These are phyloP conservation scores for Caradrina clavipalpis DNA, from an alignment of 2,888 invertebrate species.

Conservation along the genomic window DNA sequence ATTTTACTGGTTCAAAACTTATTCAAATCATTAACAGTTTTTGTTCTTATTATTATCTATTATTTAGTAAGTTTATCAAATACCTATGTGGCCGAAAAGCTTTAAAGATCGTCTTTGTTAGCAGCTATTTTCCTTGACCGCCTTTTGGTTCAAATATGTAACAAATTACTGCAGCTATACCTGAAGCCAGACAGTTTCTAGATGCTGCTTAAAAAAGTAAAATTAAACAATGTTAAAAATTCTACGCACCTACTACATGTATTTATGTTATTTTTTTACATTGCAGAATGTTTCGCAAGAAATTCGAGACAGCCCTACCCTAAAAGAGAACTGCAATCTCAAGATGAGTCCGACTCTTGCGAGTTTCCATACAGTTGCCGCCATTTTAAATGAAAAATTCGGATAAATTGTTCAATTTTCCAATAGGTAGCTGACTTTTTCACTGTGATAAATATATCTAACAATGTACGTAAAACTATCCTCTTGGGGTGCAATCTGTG, in stretches of 20 bases:
- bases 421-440: slow-evolving; percentile 56
- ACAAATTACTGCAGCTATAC: too few relatives aligned
- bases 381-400: slow-evolving; percentile 73
- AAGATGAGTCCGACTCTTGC: slow-evolving; percentile 78
- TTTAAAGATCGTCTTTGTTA: neutral
- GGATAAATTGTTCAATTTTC: slow-evolving; percentile 74
- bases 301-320: slow-evolving; percentile 71
- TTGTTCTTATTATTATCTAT: too few relatives aligned
- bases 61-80: too few relatives aligned
- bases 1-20: neutral
- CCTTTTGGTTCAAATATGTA: too few relatives aligned
- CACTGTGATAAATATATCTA: slow-evolving; percentile 23
- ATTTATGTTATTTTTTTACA: neutral
- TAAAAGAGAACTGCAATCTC: slow-evolving; percentile 77
- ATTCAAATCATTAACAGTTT: neutral
- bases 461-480: too few relatives aligned
- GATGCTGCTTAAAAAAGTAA: too few relatives aligned
- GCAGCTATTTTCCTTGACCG: neutral
- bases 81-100: too few relatives aligned
- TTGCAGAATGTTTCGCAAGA: neutral
- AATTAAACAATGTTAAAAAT: too few relatives aligned
- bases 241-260: too few relatives aligned
- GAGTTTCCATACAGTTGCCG: slow-evolving; percentile 72
- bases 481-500: too few relatives aligned
- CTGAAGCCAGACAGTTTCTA: too few relatives aligned